phyloP scores from a whole-genome alignment of 2,113 vertebrate genomes.

The Arothron firmamentum region DNA sequence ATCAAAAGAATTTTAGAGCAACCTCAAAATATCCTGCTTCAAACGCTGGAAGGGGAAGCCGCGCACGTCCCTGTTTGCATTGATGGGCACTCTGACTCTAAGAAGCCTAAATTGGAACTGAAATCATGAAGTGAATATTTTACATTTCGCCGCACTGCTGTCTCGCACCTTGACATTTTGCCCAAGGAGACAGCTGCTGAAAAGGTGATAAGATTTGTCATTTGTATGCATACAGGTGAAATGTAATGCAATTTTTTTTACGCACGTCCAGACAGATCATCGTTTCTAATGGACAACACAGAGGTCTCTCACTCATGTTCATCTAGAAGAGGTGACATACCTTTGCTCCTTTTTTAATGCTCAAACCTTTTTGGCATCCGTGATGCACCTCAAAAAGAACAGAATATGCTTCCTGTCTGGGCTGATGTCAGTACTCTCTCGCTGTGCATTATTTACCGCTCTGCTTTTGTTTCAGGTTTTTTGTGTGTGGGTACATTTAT shows the following conservation, averaged over 20 bases:
- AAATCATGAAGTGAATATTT: constrained; percentile 10
- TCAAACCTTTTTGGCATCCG: no score
- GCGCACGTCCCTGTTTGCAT: constrained; percentile 27
- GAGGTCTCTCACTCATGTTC: not conserved
- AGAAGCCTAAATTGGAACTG: constrained; percentile 31
- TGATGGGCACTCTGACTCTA: constrained; percentile 22
- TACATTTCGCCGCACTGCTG: constrained; percentile 1
- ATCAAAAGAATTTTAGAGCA: constrained; percentile 64
- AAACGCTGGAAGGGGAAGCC: constrained; percentile 31
- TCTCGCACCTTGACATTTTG: constrained; percentile 36
- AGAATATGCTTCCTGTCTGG: constrained; percentile 5
- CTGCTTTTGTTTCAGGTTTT: constrained; percentile 11
- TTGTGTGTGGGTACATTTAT: constrained; percentile 23
- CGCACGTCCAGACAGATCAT: not conserved
- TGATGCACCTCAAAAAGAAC: not conserved
- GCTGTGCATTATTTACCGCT: constrained; percentile 47
- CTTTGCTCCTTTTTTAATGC: no score
- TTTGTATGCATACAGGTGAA: constrained; percentile 14
- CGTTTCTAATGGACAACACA: no score
- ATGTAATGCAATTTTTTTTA: constrained; percentile 4
- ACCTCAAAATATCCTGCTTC: constrained; percentile 58
- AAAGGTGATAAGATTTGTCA: constrained; percentile 14
- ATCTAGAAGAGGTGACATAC: not conserved
- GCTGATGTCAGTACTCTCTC: not conserved
- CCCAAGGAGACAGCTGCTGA: constrained; percentile 38